These are phyloP conservation scores for Drosophila willistoni DNA, from an alignment of 1,140 invertebrate genomes.

Conservation along the genomic window DNA sequence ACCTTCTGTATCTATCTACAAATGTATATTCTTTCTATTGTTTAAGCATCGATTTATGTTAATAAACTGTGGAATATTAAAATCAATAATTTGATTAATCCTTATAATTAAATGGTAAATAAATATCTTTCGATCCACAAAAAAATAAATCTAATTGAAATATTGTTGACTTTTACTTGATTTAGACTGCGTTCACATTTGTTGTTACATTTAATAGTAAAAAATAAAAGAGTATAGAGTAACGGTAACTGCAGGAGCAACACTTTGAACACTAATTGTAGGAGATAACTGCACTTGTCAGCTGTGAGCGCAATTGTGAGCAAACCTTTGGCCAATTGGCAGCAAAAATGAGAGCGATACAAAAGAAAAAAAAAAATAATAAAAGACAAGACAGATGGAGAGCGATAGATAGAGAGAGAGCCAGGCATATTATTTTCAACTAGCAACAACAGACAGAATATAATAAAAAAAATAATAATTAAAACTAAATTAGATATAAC, in stretches of 20 bases:
- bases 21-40: constrained; percentile 26
- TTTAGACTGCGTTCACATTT: background rate
- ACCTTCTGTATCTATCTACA: background rate
- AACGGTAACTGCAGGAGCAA: constrained; percentile 9
- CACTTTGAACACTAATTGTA: constrained; percentile 8
- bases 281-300: constrained; percentile 52
- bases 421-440: constrained; percentile 22
- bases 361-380: background rate
- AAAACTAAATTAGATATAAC: constrained; percentile 1
- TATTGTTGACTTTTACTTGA: background rate
- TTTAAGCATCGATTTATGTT: constrained; percentile 40
- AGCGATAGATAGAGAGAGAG: constrained; percentile 16
- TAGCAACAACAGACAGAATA: constrained; percentile 22
- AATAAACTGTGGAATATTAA: constrained; percentile 39
- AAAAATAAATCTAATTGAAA: constrained; percentile 4
- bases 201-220: background rate
- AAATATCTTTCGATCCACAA: background rate
- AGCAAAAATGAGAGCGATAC: constrained; percentile 19
- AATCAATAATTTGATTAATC: constrained; percentile 51
- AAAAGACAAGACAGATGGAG: background rate
- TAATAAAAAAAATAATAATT: constrained; percentile 17
- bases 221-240: background rate
- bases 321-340: constrained; percentile 33
- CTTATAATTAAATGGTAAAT: constrained; percentile 7
- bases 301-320: constrained; percentile 34